Base-by-base conservation (phyloP, 2,113 vertebrate species). In the Morphnarchus princeps region DNA sequence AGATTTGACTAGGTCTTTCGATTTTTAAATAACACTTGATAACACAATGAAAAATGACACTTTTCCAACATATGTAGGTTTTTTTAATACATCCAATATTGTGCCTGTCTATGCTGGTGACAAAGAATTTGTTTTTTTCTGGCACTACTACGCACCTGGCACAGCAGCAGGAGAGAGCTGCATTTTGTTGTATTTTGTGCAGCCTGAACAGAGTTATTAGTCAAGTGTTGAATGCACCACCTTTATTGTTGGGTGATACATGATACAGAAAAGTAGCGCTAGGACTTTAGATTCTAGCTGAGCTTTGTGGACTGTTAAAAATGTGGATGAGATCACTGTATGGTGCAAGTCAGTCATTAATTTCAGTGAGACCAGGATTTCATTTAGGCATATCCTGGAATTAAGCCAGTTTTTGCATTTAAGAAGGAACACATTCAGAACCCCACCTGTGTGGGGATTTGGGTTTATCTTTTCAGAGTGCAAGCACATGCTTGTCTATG, bases 121-220 rank as follows among this genome's bases (percentile, higher is more conserved):
- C 42, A 89, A 82, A 67, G 32, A 47, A 4, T 77, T 81, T 92
- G 13, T 86, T 94, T 85, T 58, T 26, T 82, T 28, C 61, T 55
- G 66, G 13, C 36, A 24, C 8, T 10, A 1, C 50, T 55, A 16
- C 0, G 0, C 0, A 6, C 29, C 87, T 86, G 42, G n/a, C 15
- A 21, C 34, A 40, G 40, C 31, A n/a, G 14, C 12, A 22, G 65
- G 34, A 85, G 43, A 29, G 19, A 54, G 12, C 3, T 21, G 2
- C 2, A 1, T 78, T 78, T 82, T 28, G 29, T 80, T 13, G 0
- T 59, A 12, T 24, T 76, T 50, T 89, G 28, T 89, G 36, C 47
- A 43, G 12, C 61, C 26, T 45, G 50, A 73, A 59, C 49, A 74
- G 78, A 42, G 14, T 47, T 84, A 11, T 69, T 62, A 49, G 32